These are phyloP conservation scores for Spea multiplicata DNA, from an alignment of 2,113 vertebrate genomes.

Conservation along the genomic window DNA sequence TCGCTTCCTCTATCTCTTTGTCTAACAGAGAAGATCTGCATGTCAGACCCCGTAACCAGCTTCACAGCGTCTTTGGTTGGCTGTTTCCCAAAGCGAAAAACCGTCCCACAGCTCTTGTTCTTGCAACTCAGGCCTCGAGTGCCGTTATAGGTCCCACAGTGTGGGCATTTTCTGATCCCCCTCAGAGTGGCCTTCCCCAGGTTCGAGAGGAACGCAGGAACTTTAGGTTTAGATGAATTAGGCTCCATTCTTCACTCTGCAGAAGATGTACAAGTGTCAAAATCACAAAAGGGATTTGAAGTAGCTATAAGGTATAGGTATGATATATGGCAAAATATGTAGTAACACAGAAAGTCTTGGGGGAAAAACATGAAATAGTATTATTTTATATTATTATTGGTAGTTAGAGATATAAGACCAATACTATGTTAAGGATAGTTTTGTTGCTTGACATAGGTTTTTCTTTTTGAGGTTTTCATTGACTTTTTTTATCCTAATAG, in stretches of 20 bases:
- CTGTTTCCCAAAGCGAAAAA: constrained; percentile 72
- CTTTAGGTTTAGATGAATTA: constrained; percentile 61
- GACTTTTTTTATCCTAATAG: too few relatives aligned
- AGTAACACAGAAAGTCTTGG: too few relatives aligned
- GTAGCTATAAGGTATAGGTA: too few relatives aligned
- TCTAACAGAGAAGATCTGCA: constrained; percentile 82
- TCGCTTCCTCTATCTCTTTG: constrained; percentile 74
- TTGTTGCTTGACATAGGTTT: too few relatives aligned
- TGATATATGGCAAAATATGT: too few relatives aligned
- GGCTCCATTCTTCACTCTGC: constrained; percentile 65
- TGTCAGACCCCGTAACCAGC: constrained; percentile 68
- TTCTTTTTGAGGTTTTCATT: too few relatives aligned
- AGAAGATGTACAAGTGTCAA: not conserved
- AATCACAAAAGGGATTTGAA: not conserved
- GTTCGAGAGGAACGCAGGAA: constrained; percentile 81
- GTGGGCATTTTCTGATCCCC: constrained; percentile 85
- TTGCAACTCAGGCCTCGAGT: constrained; percentile 92
- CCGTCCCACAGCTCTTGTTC: constrained; percentile 84
- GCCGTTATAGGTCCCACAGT: constrained; percentile 88
- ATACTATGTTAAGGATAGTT: too few relatives aligned
- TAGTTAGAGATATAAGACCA: too few relatives aligned
- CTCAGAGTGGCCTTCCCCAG: constrained; percentile 86
- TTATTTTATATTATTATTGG: too few relatives aligned
- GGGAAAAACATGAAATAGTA: too few relatives aligned
- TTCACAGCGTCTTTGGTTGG: constrained; percentile 71